Percentiles rank a stretch among this genome's conserved stretches.
Conservation (phyloP, 2,113 vertebrate species). For the Fulmarus glacialis region DNA sequence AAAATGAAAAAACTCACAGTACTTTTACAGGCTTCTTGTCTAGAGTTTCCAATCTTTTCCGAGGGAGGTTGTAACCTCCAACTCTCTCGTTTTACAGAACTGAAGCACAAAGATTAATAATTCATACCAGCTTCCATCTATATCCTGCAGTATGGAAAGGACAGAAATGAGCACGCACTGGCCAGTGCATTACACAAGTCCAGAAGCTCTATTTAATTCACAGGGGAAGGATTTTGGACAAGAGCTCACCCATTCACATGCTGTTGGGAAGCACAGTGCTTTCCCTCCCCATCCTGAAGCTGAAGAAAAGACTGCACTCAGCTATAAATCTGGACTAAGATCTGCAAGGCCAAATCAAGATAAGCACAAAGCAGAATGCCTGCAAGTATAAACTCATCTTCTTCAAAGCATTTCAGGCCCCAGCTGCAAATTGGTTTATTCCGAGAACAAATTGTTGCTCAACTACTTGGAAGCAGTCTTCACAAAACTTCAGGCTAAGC, state of each 20-base stretch:
- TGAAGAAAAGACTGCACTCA: not conserved
- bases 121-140: not conserved
- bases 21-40: not conserved
- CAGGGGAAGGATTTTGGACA: not conserved
- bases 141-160: not conserved
- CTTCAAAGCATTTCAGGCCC: conserved; percentile 64
- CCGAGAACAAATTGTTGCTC: conserved; percentile 65
- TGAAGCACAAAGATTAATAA: not conserved
- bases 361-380: conserved; percentile 50
- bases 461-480: conserved; percentile 57
- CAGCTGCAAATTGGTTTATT: conserved; percentile 68
- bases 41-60: not conserved
- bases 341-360: conserved; percentile 62
- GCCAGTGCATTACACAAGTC: not conserved
- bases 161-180: not conserved
- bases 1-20: not conserved
- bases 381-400: conserved; percentile 64
- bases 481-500: conserved; percentile 31
- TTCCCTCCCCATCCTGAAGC: not conserved
- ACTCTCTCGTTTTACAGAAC: not conserved
- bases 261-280: not conserved
- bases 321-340: conserved; percentile 61
- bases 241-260: not conserved
- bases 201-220: not conserved
- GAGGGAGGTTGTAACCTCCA: not conserved